Evolutionary conservation across 2,113 vertebrate species (phyloP).

Genomic region (Etia nguti): DNA sequence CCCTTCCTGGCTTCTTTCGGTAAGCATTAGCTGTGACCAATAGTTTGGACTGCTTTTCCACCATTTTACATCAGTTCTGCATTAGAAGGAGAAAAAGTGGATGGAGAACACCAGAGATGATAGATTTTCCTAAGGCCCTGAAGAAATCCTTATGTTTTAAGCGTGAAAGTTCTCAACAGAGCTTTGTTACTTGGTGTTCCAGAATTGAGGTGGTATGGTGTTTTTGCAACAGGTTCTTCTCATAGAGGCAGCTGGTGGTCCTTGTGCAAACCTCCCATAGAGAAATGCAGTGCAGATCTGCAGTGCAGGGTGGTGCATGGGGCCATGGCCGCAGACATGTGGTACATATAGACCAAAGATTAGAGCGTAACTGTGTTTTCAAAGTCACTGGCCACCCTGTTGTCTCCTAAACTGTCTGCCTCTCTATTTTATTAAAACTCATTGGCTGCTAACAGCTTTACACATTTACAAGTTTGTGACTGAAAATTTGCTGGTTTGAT

Average conservation of each 20-base stretch:
- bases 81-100: background rate
- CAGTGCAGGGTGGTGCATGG: background rate
- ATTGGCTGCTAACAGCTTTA: background rate
- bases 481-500: background rate
- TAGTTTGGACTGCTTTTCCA: background rate
- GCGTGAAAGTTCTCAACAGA: background rate
- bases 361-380: background rate
- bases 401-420: background rate
- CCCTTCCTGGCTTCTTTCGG: background rate
- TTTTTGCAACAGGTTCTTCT: background rate
- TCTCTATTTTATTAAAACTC: slow-evolving; percentile 1
- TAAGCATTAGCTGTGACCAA: background rate
- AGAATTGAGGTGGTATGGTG: fast-evolving
- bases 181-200: background rate
- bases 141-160: background rate
- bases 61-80: background rate
- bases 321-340: background rate
- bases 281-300: background rate
- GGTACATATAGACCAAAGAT: background rate
- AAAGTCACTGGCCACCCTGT: slow-evolving; percentile 32
- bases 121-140: background rate
- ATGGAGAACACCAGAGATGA: background rate
- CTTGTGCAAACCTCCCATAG: background rate
- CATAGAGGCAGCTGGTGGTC: background rate
- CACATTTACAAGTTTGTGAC: background rate